Conservation (phyloP, 2,797 vertebrate genomes). For the Gallinago nigripennis region DNA sequence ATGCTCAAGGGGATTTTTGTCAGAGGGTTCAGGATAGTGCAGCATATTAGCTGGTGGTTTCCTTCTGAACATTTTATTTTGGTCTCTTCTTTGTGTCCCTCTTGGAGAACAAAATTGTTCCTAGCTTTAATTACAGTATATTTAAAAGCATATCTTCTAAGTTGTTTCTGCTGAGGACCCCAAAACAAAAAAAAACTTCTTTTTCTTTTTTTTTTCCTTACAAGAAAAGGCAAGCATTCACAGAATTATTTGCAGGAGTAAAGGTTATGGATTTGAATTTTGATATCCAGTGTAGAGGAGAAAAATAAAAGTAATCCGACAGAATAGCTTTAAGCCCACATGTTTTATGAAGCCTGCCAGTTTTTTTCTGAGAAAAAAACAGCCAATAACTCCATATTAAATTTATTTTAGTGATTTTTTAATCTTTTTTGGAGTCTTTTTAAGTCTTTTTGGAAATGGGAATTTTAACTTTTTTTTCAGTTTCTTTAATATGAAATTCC, state of each 20-base stretch:
- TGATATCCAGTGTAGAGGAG: background rate
- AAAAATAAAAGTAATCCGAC: background rate
- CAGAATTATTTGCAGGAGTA: background rate
- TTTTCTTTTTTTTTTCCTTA: background rate
- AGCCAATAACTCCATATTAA: background rate
- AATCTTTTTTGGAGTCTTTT: too few species aligned
- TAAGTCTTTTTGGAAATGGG: background rate
- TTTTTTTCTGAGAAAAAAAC: background rate
- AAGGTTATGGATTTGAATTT: background rate
- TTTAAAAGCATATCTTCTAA: background rate
- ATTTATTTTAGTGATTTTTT: background rate
- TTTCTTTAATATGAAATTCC: background rate
- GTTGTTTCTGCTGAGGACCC: background rate
- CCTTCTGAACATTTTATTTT: background rate
- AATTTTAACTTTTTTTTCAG: background rate
- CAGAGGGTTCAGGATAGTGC: background rate
- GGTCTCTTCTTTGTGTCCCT: background rate
- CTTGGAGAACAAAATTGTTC: background rate
- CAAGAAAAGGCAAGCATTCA: background rate
- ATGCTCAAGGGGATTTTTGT: background rate
- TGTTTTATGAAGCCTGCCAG: background rate
- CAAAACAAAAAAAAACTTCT: background rate
- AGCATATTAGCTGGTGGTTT: background rate
- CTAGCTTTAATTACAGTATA: background rate
- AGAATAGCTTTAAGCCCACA: background rate